These are phyloP conservation scores for Lasaia peninsularis DNA, from an alignment of 1,140 invertebrate genomes.

Conservation along the genomic window DNA sequence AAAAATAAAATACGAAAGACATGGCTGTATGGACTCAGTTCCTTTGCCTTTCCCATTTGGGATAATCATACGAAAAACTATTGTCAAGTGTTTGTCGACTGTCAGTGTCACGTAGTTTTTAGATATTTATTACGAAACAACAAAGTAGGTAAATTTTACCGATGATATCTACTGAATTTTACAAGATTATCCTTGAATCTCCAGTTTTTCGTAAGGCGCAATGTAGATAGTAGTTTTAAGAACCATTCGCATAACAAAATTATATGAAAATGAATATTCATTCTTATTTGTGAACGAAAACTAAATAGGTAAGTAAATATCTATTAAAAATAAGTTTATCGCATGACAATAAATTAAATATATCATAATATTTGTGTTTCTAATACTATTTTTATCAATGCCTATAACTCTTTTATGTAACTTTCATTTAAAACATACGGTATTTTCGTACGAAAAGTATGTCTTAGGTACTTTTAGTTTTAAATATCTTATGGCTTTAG, in stretches of 20 bases:
- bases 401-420: neutral
- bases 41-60: too few relatives aligned
- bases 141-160: conserved; percentile 4
- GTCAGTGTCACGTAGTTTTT: conserved; percentile 18
- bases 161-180: conserved; percentile 5
- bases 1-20: too few relatives aligned
- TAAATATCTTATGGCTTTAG: too few relatives aligned
- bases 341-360: neutral
- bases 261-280: neutral
- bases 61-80: too few relatives aligned
- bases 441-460: neutral
- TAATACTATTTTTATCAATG: conserved; percentile 3
- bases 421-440: neutral
- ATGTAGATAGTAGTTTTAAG: neutral
- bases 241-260: neutral
- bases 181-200: conserved; percentile 10
- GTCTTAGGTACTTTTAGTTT: too few relatives aligned
- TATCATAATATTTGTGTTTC: neutral
- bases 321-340: conserved; percentile 15
- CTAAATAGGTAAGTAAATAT: neutral
- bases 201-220: conserved; percentile 1
- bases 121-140: conserved; percentile 31
- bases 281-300: neutral
- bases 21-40: too few relatives aligned
- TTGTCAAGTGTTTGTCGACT: conserved; percentile 12